Conservation (phyloP, 1,140 invertebrate species). For the Eurosta solidaginis region DNA sequence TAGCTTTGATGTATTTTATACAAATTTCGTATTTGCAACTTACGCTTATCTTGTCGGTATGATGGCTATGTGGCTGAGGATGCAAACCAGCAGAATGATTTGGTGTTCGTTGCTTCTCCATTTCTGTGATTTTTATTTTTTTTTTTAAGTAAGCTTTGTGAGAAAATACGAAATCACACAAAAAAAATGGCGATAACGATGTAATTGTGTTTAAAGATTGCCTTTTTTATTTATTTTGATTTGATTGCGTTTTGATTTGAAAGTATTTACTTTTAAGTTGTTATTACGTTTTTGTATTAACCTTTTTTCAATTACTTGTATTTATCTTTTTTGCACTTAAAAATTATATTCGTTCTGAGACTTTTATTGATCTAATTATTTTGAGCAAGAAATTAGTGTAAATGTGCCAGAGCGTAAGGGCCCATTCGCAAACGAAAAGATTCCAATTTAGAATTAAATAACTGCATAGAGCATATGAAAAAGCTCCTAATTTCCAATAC, state of each 20-base stretch:
- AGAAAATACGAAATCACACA: background rate
- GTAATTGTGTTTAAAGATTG: background rate
- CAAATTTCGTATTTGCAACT: background rate
- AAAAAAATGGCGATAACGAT: too few species aligned
- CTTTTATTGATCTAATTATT: too few species aligned
- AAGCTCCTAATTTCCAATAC: too few species aligned
- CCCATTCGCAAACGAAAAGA: too few species aligned
- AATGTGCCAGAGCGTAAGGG: too few species aligned
- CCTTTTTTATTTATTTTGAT: too few species aligned
- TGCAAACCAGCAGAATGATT: background rate
- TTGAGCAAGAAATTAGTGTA: too few species aligned
- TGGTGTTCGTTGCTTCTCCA: background rate
- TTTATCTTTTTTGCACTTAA: too few species aligned
- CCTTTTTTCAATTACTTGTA: too few species aligned
- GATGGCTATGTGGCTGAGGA: background rate
- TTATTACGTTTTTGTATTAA: background rate
- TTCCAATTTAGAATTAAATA: too few species aligned
- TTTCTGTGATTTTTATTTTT: background rate
- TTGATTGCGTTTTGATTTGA: background rate
- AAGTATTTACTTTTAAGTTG: background rate
- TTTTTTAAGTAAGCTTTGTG: background rate
- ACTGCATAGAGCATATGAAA: too few species aligned
- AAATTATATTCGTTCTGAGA: too few species aligned
- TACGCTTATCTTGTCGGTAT: constrained; percentile 16
- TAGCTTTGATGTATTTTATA: background rate